phyloP scores from a whole-genome alignment of 2,113 vertebrate species.

The Plecturocebus donacophilus region DNA sequence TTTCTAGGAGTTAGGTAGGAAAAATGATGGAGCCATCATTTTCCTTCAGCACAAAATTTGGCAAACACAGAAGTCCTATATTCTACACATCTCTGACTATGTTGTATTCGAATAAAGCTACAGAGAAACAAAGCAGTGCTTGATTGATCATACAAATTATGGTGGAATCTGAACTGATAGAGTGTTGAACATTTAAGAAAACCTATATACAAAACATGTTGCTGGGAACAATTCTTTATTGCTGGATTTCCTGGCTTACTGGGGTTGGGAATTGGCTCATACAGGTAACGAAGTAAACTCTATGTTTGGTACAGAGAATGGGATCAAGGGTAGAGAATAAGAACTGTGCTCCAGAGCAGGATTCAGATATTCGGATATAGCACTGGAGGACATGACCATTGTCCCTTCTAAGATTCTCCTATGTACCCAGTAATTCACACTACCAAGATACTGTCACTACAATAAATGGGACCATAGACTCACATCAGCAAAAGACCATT shows the following conservation, averaged over 20 bases:
- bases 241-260: slow-evolving; percentile 24
- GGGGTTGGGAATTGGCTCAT: neutral
- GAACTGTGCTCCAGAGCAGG: neutral
- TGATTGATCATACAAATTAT: slow-evolving; percentile 5
- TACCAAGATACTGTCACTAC: neutral
- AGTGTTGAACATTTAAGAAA: slow-evolving; percentile 3
- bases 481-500: neutral
- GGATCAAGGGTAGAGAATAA: neutral
- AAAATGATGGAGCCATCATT: neutral
- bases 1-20: neutral
- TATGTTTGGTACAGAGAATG: neutral
- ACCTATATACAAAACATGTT: slow-evolving; percentile 34
- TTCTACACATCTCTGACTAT: neutral
- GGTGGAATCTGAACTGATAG: neutral
- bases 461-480: neutral
- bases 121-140: slow-evolving; percentile 43
- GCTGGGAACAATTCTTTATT: slow-evolving; percentile 2
- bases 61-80: slow-evolving; percentile 7
- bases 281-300: neutral
- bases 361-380: slow-evolving; percentile 12
- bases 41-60: slow-evolving; percentile 6
- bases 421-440: neutral
- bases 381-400: neutral
- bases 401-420: neutral
- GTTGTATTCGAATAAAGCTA: neutral